Evolutionary conservation across 2,888 invertebrate genomes (phyloP).

Genomic region (Zaprionus lineosus): DNA sequence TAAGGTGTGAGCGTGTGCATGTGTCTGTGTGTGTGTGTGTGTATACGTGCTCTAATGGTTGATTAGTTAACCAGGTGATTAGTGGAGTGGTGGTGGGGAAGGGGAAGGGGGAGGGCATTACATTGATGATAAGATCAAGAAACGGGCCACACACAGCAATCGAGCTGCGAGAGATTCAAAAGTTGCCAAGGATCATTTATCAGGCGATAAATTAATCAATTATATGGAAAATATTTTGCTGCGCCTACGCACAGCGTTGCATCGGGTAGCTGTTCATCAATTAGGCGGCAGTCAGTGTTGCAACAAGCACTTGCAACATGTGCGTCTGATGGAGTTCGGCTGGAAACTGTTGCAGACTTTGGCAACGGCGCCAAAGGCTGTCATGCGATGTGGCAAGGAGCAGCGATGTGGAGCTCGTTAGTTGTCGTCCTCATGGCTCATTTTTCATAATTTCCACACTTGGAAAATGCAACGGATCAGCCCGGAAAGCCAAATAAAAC

Average conservation of each 20-base stretch:
- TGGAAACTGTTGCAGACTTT: slow-evolving; percentile 12
- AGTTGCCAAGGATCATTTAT: slow-evolving; percentile 46
- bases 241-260: slow-evolving; percentile 56
- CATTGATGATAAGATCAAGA: slow-evolving; percentile 16
- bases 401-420: slow-evolving; percentile 36
- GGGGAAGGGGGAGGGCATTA: neutral
- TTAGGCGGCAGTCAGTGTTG: slow-evolving; percentile 52
- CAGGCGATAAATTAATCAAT: slow-evolving; percentile 65
- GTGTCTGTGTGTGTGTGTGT: slow-evolving; percentile 1
- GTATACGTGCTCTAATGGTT: slow-evolving; percentile 42
- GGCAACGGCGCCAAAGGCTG: slow-evolving; percentile 10
- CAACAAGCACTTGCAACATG: slow-evolving; percentile 55
- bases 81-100: slow-evolving; percentile 3
- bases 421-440: slow-evolving; percentile 50
- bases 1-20: slow-evolving; percentile 49
- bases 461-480: slow-evolving; percentile 17
- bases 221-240: slow-evolving; percentile 47
- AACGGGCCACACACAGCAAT: slow-evolving; percentile 22
- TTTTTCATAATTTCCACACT: slow-evolving; percentile 76
- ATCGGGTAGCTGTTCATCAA: slow-evolving; percentile 51
- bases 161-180: slow-evolving; percentile 1
- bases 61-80: slow-evolving; percentile 41
- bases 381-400: neutral
- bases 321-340: slow-evolving; percentile 49
- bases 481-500: slow-evolving; percentile 67